Percentiles rank a stretch among this genome's conserved stretches.
phyloP scores from a whole-genome alignment of 2,888 invertebrate species.

The Altica lythri region DNA sequence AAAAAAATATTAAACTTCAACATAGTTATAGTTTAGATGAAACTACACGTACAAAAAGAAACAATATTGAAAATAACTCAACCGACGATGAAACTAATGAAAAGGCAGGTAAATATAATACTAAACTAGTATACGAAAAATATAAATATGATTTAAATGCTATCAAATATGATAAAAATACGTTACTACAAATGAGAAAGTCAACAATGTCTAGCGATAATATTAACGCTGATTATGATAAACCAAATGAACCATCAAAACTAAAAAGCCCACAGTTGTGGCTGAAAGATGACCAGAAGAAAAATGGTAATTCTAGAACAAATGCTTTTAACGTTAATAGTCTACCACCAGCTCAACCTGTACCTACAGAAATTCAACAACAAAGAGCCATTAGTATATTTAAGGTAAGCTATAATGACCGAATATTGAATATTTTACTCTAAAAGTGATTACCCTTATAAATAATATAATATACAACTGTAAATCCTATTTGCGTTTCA shows the following conservation, averaged over 20 bases:
- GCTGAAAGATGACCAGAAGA: conserved; percentile 49
- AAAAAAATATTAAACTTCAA: conserved; percentile 49
- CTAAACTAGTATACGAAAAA: conserved; percentile 43
- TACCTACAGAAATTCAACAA: conserved; percentile 82
- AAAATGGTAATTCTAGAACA: conserved; percentile 37
- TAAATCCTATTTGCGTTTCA: no score
- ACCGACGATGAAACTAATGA: conserved; percentile 56
- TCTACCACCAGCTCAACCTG: conserved; percentile 68
- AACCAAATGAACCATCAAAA: conserved; percentile 33
- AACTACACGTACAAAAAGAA: conserved; percentile 27
- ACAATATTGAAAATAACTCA: conserved; percentile 40
- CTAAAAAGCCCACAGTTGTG: conserved; percentile 44
- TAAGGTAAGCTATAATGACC: conserved; percentile 64
- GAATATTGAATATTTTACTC: background rate
- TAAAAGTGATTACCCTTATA: background rate
- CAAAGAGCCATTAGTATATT: conserved; percentile 81
- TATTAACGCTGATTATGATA: conserved; percentile 38
- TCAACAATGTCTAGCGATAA: conserved; percentile 49
- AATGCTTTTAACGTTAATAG: conserved; percentile 51
- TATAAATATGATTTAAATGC: conserved; percentile 52
- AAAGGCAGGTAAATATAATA: conserved; percentile 47
- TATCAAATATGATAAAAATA: conserved; percentile 55
- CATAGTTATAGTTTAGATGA: conserved; percentile 43
- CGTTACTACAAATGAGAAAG: conserved; percentile 54
- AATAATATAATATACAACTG: no score